Conservation (phyloP, 2,797 vertebrate genomes). For the Etheostoma nigrum region DNA sequence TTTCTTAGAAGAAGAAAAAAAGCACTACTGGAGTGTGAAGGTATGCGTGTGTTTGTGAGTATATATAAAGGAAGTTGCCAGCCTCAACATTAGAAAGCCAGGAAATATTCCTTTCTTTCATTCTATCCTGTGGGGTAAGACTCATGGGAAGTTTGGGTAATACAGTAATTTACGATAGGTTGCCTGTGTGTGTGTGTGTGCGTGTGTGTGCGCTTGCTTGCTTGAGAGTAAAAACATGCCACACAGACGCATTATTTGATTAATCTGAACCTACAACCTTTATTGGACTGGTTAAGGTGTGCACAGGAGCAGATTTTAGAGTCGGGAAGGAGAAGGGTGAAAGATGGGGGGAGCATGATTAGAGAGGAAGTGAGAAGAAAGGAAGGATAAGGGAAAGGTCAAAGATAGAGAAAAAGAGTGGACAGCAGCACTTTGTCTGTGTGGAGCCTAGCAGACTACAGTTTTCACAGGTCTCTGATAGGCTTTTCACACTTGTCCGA, state of each 20-base stretch:
- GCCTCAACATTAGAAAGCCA: slow-evolving; percentile 72
- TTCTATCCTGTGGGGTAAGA: slow-evolving; percentile 60
- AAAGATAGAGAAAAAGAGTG: slow-evolving; percentile 60
- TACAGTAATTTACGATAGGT: slow-evolving; percentile 21
- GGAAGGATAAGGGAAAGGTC: slow-evolving; percentile 65
- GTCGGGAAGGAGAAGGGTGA: slow-evolving; percentile 62
- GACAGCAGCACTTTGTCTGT: slow-evolving; percentile 61
- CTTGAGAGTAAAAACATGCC: slow-evolving; percentile 28
- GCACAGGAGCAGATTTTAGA: slow-evolving; percentile 73
- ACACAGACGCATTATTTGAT: slow-evolving; percentile 49
- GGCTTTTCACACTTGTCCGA: slow-evolving; percentile 70
- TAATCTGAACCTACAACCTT: slow-evolving; percentile 81
- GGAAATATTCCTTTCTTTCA: slow-evolving; percentile 72
- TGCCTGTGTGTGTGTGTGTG: not conserved
- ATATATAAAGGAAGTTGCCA: slow-evolving; percentile 60
- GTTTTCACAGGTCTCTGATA: slow-evolving; percentile 71
- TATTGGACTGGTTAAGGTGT: slow-evolving; percentile 82
- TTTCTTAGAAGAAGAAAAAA: slow-evolving; percentile 50
- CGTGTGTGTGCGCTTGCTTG: not conserved
- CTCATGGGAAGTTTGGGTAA: slow-evolving; percentile 43
- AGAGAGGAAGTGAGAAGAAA: slow-evolving; percentile 62
- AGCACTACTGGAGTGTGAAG: slow-evolving; percentile 7
- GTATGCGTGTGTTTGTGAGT: slow-evolving; percentile 33
- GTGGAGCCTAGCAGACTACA: slow-evolving; percentile 56
- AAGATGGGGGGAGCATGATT: slow-evolving; percentile 41